phyloP scores from a whole-genome alignment of 1,140 invertebrate species.

The Samia ricini region DNA sequence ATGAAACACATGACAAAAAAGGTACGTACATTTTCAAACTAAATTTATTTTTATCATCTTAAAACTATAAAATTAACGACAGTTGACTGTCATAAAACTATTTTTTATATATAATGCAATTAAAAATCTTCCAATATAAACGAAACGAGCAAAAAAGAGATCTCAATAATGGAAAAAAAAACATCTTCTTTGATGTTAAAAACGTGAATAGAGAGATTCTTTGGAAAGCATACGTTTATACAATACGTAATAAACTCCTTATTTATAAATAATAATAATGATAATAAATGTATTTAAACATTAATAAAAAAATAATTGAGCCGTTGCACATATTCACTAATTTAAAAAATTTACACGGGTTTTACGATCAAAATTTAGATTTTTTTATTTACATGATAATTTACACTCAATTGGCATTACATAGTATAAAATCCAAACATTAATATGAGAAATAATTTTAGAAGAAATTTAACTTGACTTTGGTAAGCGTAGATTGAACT shows the following conservation, averaged over 20 bases:
- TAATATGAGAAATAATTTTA: too few relatives aligned
- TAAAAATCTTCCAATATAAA: conserved; percentile 16
- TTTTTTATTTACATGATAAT: too few relatives aligned
- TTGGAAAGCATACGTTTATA: conserved; percentile 72
- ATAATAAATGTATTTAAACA: neutral
- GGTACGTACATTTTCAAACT: neutral
- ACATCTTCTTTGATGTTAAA: conserved; percentile 37
- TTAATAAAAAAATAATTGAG: neutral
- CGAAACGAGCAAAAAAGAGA: conserved; percentile 55
- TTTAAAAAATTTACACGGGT: too few relatives aligned
- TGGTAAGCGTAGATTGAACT: too few relatives aligned
- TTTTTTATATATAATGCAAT: conserved; percentile 7
- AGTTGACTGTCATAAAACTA: conserved; percentile 42
- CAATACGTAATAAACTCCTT: conserved; percentile 20
- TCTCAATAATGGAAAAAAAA: conserved; percentile 59
- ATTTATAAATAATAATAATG: conserved; percentile 4
- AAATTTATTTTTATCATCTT: conserved; percentile 7
- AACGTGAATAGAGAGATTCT: conserved; percentile 55
- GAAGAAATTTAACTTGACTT: too few relatives aligned
- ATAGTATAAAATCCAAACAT: too few relatives aligned
- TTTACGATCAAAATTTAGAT: too few relatives aligned
- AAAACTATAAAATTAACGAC: conserved; percentile 30
- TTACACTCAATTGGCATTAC: too few relatives aligned
- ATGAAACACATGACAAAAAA: neutral
- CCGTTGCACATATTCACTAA: too few relatives aligned